Conservation (phyloP, 2,113 vertebrate species). For the Cochlearius cochlearius region DNA sequence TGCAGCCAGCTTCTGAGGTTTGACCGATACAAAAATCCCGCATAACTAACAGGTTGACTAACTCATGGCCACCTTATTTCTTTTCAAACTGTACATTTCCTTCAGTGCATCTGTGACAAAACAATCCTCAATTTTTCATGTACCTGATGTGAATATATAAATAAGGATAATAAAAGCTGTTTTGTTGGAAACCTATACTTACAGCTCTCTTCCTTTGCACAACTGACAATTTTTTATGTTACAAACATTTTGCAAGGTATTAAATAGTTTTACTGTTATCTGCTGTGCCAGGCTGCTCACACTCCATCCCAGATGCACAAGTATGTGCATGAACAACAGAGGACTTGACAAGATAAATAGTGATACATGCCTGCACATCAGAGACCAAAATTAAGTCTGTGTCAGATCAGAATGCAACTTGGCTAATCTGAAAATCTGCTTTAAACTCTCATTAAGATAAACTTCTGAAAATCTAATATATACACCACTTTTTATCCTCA, state of each 20-base stretch:
- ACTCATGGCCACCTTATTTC: background rate
- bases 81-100: background rate
- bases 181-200: background rate
- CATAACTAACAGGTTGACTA: background rate
- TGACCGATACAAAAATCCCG: background rate
- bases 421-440: background rate
- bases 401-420: background rate
- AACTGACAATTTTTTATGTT: background rate
- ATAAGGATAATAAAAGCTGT: background rate
- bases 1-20: background rate
- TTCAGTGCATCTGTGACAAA: background rate
- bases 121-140: background rate
- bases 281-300: background rate
- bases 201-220: background rate
- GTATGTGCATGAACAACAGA: background rate
- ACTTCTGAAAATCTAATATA: background rate
- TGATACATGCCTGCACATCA: background rate
- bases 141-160: background rate
- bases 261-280: background rate
- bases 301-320: background rate
- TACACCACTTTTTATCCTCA: background rate
- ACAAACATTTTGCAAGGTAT: background rate
- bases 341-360: background rate
- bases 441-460: background rate
- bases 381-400: background rate